Conservation (phyloP, 92 coral and sea anemone species). For the Palythoa caribaeorum region DNA sequence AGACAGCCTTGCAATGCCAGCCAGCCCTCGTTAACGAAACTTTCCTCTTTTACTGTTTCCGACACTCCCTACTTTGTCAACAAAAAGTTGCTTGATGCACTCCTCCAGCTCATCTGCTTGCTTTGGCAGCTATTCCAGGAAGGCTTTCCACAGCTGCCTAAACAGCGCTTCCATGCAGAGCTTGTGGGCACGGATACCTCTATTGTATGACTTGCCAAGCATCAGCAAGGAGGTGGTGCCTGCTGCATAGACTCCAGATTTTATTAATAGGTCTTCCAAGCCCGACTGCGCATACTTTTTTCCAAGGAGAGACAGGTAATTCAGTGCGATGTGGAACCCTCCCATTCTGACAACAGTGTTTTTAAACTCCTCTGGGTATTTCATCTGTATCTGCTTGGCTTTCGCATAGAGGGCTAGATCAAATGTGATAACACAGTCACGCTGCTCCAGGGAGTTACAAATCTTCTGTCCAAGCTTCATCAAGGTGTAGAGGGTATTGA, state of each 20-base stretch:
- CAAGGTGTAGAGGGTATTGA: slow-evolving; percentile 63
- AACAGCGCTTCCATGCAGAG: slow-evolving; percentile 59
- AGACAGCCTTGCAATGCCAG: slow-evolving; percentile 9
- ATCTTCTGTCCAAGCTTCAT: slow-evolving; percentile 63
- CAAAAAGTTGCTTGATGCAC: slow-evolving; percentile 5
- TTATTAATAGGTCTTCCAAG: slow-evolving; percentile 69
- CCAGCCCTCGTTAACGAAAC: slow-evolving; percentile 5
- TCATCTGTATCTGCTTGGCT: slow-evolving; percentile 74
- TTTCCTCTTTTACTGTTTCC: slow-evolving; percentile 34
- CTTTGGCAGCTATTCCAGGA: slow-evolving; percentile 10
- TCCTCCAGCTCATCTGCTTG: neutral
- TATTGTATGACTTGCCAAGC: slow-evolving; percentile 67
- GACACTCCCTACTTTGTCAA: slow-evolving; percentile 23
- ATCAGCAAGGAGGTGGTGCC: slow-evolving; percentile 60
- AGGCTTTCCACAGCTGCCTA: slow-evolving; percentile 54
- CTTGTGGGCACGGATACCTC: slow-evolving; percentile 59
- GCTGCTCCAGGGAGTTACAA: slow-evolving; percentile 35
- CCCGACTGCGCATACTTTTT: slow-evolving; percentile 60
- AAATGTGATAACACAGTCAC: slow-evolving; percentile 49
- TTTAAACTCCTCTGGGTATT: slow-evolving; percentile 54
- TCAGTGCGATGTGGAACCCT: no score
- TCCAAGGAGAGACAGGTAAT: neutral
- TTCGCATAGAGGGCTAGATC: slow-evolving; percentile 62
- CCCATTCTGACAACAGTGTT: slow-evolving; percentile 69
- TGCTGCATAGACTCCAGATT: slow-evolving; percentile 69